These are phyloP conservation scores for Mormyrus proboscirostris DNA, from an alignment of 2,797 vertebrate species.

Conservation along the genomic window DNA sequence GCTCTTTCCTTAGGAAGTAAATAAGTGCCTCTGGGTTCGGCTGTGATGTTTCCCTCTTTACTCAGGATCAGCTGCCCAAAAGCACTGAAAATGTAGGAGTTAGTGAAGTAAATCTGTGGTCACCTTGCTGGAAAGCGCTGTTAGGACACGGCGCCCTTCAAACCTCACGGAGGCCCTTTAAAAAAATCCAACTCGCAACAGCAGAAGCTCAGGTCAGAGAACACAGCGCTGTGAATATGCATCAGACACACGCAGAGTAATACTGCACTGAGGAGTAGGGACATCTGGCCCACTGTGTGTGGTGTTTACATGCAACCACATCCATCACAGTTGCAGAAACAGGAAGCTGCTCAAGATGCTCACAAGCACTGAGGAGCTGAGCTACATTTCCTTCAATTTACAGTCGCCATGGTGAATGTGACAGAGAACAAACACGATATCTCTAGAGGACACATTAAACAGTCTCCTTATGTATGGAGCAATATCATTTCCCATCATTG, in stretches of 20 bases:
- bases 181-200: not conserved
- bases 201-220: not conserved
- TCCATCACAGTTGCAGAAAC: not conserved
- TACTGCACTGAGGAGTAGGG: not conserved
- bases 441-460: not conserved
- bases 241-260: not conserved
- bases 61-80: not conserved
- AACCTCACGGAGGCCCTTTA: not conserved
- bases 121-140: not conserved
- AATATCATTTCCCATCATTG: not conserved
- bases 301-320: not conserved
- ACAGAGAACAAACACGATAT: not conserved
- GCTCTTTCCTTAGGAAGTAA: slow-evolving; percentile 11
- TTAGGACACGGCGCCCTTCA: not conserved
- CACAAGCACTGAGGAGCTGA: not conserved
- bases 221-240: not conserved
- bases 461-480: not conserved
- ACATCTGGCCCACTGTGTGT: not conserved
- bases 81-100: not conserved
- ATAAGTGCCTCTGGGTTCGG: not conserved
- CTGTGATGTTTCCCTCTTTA: not conserved
- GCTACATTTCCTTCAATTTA: not conserved
- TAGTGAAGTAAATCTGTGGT: not conserved
- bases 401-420: not conserved
- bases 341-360: not conserved